Evolutionary conservation across 23 tunicate species (phyloP).

Genomic region (Clavelina lepadiformis): DNA sequence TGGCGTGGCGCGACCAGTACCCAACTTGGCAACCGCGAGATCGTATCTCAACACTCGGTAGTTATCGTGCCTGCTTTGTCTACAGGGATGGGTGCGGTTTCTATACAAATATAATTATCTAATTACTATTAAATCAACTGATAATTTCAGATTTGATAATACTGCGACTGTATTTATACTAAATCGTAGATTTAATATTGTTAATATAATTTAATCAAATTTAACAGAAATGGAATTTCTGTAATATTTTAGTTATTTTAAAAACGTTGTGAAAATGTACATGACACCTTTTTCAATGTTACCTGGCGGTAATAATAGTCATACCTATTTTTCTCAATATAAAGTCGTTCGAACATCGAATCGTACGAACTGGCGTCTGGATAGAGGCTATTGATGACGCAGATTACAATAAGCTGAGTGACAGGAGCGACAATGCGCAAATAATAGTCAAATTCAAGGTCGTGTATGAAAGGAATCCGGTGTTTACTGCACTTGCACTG

Average conservation of each 20-base stretch:
- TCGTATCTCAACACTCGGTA: constrained; percentile 72
- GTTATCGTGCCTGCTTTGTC: constrained; percentile 60
- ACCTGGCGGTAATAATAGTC: too few species aligned
- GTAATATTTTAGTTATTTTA: too few species aligned
- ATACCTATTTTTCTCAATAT: constrained; percentile 70
- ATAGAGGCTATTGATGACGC: constrained; percentile 60
- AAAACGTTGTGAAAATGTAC: too few species aligned
- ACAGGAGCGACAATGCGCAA: constrained; percentile 64
- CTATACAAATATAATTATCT: constrained; percentile 8
- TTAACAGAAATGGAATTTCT: too few species aligned
- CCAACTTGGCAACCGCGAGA: constrained; percentile 64
- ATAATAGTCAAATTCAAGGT: constrained; percentile 77
- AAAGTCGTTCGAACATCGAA: constrained; percentile 58
- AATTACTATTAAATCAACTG: too few species aligned
- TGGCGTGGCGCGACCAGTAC: constrained; percentile 50
- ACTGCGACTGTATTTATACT: neutral
- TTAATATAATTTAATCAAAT: too few species aligned
- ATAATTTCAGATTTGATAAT: neutral
- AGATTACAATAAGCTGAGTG: constrained; percentile 69
- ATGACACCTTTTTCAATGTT: too few species aligned
- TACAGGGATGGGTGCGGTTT: constrained; percentile 70
- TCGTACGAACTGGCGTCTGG: constrained; percentile 53
- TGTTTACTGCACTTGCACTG: constrained; percentile 90
- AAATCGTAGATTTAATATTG: too few species aligned
- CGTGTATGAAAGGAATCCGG: constrained; percentile 61